Conservation (phyloP, 2,888 invertebrate genomes). For the Didymodactylos carnosus region DNA sequence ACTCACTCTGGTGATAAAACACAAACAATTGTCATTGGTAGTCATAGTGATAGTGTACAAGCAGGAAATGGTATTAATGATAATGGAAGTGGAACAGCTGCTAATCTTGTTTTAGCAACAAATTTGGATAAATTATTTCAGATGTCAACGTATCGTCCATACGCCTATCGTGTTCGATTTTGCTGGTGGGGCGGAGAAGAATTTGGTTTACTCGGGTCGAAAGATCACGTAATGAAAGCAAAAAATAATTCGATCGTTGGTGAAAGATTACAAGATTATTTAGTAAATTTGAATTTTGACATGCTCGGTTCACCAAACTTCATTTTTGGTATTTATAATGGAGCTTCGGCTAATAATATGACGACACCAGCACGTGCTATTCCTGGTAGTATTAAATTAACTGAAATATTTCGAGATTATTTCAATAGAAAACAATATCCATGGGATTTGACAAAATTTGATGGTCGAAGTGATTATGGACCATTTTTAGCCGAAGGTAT, state of each 20-base stretch:
- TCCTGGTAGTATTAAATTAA: not conserved
- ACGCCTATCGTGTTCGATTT: not conserved
- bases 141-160: not conserved
- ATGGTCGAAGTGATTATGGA: not conserved
- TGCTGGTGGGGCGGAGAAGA: not conserved
- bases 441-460: not conserved
- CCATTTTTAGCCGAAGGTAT: not conserved
- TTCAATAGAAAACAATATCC: not conserved
- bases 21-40: not conserved
- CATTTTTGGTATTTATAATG: not conserved
- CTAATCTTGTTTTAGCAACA: not conserved
- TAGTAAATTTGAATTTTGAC: not conserved
- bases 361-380: not conserved
- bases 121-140: not conserved
- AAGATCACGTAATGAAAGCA: not conserved
- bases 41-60: not conserved
- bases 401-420: not conserved
- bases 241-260: not conserved
- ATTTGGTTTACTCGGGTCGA: not conserved
- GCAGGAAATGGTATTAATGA: not conserved
- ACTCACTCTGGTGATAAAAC: not conserved
- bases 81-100: not conserved
- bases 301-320: not conserved
- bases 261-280: not conserved
- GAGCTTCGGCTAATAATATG: not conserved